Evolutionary conservation across 1,140 invertebrate genomes (phyloP), one percentile per base, ranked within the genome.

Genomic region (Pissodes strobi): DNA sequence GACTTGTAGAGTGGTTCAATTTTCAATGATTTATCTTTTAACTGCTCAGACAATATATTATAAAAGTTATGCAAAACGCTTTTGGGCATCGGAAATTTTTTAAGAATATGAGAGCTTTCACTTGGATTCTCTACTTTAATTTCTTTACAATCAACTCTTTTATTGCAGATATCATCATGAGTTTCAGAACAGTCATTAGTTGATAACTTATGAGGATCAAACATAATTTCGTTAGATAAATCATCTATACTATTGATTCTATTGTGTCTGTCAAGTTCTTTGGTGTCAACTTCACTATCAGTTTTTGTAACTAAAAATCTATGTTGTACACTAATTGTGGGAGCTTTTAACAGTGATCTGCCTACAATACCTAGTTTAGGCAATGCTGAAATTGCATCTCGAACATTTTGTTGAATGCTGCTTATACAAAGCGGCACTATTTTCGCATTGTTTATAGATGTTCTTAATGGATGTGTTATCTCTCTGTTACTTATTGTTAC

Each of bases 51-150:
- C 18, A 76, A 37, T 25, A 69, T 37, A 34, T 57, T 13, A 57
- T 55, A 76, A 46, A 64, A 64, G 57, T 69, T 72, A 60, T 73
- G 60, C 21, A 76, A 57, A 22, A 55, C 45, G 51, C 68, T 66
- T 69, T 76, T 76, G 2, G 74, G 70, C 8, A 13, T 13, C 9
- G 68, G 59, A 27, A 68, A 71, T 41, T 68, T 51, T 41, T 63
- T 21, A 45, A 17, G 19, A 38, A 56, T 46, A 9, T 68, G n/a
- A 55, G 25, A 21, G 5, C 18, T 34, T 39, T 39, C 17, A 5
- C 3, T 25, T n/a, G 8, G 12, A 27, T 23, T 22, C 8, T 1
- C 12, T 22, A 48, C 27, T 59, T 19, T 48, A 13, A 48, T 49
- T 59, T 27, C n/a, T n/a, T n/a, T n/a, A n/a, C n/a, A n/a, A n/a